Conservation (phyloP, 37 sponge, comb jelly and placozoan genomes). For the Agelas oroides region DNA sequence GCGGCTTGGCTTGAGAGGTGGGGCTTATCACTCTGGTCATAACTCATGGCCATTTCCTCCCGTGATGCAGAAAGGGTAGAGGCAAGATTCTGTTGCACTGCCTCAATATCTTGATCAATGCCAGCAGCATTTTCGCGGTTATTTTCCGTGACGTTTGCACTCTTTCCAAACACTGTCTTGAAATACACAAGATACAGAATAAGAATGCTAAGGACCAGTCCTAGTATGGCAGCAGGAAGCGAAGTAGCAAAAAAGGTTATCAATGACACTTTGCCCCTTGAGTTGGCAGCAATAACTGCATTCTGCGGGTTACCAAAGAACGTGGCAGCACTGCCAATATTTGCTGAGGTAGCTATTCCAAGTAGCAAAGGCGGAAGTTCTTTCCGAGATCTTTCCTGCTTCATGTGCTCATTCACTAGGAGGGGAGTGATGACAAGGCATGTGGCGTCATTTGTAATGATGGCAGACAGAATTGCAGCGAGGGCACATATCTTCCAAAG, state of each 20-base stretch:
- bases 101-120: background rate
- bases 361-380: conserved; percentile 70
- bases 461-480: conserved; percentile 76
- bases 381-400: conserved; percentile 50
- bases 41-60: conserved; percentile 33
- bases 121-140: no score
- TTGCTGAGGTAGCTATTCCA: conserved; percentile 87
- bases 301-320: conserved; percentile 93
- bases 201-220: conserved; percentile 48
- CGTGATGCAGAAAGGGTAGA: background rate
- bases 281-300: conserved; percentile 82
- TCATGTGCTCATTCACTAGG: conserved; percentile 59
- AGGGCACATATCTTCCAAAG: conserved; percentile 85
- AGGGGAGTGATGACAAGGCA: conserved; percentile 85
- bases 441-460: conserved; percentile 88
- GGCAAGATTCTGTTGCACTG: background rate
- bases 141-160: no score
- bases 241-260: conserved; percentile 60
- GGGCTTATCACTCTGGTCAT: conserved; percentile 37
- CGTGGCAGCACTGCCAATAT: conserved; percentile 91
- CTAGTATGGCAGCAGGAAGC: conserved; percentile 81
- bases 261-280: conserved; percentile 54
- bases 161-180: background rate
- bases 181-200: conserved; percentile 55
- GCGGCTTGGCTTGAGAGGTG: conserved; percentile 34